These are phyloP conservation scores for Listronotus bonariensis DNA, from an alignment of 1,140 invertebrate species.

Conservation along the genomic window DNA sequence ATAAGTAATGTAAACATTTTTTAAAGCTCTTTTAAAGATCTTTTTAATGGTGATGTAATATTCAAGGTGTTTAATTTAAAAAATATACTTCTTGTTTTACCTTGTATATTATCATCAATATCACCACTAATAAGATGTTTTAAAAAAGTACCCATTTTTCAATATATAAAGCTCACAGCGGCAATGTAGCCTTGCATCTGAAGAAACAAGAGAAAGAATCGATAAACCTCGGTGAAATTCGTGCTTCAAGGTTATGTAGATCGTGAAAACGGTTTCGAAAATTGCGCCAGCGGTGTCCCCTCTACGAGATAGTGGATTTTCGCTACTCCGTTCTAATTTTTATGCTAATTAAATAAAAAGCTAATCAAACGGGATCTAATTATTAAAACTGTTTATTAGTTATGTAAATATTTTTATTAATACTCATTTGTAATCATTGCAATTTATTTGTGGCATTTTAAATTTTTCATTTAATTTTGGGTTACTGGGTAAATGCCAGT, in stretches of 20 bases:
- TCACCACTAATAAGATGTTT: no score
- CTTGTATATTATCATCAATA: no score
- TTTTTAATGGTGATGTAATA: no score
- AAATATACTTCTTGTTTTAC: neutral
- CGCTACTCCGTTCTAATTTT: neutral
- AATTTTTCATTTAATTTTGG: no score
- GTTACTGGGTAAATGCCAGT: no score
- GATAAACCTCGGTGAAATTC: constrained; percentile 17
- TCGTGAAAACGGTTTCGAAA: neutral
- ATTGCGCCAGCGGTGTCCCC: neutral
- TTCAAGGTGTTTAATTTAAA: neutral
- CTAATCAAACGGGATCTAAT: no score
- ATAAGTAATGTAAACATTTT: no score
- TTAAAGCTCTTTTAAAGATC: no score
- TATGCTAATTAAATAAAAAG: neutral
- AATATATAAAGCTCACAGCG: neutral
- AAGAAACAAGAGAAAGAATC: neutral
- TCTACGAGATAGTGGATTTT: neutral
- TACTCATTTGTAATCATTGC: no score
- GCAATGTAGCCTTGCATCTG: neutral
- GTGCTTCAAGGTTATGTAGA: constrained; percentile 5
- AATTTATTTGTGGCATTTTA: no score
- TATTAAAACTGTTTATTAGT: no score
- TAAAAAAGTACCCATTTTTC: neutral
- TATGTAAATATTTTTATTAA: no score